Evolutionary conservation across 2,113 vertebrate genomes (phyloP).

Genomic region (Leptocoma aspasia): DNA sequence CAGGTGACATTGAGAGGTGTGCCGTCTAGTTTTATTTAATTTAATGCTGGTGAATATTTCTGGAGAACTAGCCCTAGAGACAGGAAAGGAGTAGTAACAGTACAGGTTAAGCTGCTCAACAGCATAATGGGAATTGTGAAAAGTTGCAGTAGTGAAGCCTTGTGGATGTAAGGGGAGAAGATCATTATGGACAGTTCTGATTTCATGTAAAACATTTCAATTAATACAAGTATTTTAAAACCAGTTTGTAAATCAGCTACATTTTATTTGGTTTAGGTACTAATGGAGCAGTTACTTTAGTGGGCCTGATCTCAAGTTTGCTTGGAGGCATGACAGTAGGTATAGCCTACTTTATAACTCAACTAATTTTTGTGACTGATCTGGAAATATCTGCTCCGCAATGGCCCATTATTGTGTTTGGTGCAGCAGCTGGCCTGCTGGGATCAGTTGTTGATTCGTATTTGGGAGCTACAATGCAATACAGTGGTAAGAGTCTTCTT

Average conservation of each 20-base stretch:
- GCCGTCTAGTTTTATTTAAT: neutral
- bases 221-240: neutral
- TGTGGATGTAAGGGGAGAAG: neutral
- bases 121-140: neutral
- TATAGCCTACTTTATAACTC: slow-evolving; percentile 82
- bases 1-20: neutral
- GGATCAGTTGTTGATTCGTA: slow-evolving; percentile 95
- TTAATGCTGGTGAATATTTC: neutral
- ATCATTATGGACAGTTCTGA: neutral
- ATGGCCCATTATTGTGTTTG: slow-evolving; percentile 90
- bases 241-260: neutral
- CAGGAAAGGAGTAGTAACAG: neutral
- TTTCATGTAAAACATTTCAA: neutral
- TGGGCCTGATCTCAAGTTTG: slow-evolving; percentile 87
- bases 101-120: neutral
- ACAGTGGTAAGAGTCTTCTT: slow-evolving; percentile 79
- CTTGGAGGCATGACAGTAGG: slow-evolving; percentile 87
- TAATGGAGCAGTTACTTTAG: slow-evolving; percentile 87
- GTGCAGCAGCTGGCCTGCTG: slow-evolving; percentile 83
- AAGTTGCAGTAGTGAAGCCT: neutral
- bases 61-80: neutral
- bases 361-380: slow-evolving; percentile 81
- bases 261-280: slow-evolving; percentile 80
- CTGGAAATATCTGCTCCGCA: slow-evolving; percentile 86
- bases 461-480: slow-evolving; percentile 94